These are phyloP conservation scores for Patella ulyssiponensis DNA, from an alignment of 2,888 invertebrate genomes.

Conservation along the genomic window DNA sequence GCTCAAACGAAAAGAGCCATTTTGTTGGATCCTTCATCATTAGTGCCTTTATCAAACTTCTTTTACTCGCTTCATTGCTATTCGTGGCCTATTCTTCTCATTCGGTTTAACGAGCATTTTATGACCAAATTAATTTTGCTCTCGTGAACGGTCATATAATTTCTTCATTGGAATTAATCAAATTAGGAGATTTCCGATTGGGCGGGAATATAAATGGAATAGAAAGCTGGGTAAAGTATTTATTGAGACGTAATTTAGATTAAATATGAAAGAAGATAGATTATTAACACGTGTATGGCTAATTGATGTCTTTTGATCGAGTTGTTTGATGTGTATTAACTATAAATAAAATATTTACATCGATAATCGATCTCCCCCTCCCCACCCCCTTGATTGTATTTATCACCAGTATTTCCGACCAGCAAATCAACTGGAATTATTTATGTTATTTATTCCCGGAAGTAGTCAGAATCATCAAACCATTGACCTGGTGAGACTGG, in stretches of 20 bases:
- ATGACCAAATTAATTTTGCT: constrained; percentile 9
- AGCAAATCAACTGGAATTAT: no score
- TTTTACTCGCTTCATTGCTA: constrained; percentile 8
- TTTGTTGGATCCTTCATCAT: constrained; percentile 3
- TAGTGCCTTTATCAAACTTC: constrained; percentile 12
- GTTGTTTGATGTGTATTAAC: no score
- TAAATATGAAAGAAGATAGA: constrained; percentile 1
- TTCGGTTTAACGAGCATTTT: constrained; percentile 11
- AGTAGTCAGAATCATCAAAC: no score
- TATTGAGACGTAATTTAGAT: neutral
- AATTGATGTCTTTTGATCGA: no score
- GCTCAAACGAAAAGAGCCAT: constrained; percentile 7
- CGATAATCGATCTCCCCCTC: no score
- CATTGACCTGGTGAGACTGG: no score
- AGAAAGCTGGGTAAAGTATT: constrained; percentile 5
- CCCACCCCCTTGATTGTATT: no score
- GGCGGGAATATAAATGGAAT: constrained; percentile 4
- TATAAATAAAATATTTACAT: no score
- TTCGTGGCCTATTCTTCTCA: neutral
- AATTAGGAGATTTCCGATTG: constrained; percentile 10
- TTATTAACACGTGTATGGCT: neutral
- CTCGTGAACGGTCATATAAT: constrained; percentile 11
- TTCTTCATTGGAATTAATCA: constrained; percentile 9
- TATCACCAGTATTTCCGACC: no score
- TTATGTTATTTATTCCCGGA: no score